phyloP scores from a whole-genome alignment of 2,888 invertebrate species.

The Xestia rhomboidea region DNA sequence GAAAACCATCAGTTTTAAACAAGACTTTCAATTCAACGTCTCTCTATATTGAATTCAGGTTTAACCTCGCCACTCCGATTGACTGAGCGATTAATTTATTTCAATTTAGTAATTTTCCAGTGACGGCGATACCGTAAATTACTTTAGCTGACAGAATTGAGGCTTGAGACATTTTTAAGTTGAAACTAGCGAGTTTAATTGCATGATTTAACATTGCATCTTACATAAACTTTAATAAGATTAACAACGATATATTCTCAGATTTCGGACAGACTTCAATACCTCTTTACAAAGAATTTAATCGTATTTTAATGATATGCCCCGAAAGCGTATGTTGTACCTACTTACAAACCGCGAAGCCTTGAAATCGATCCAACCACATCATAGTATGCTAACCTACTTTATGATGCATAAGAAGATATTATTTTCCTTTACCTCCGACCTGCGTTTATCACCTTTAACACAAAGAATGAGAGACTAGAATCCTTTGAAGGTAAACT shows the following conservation, averaged over 20 bases:
- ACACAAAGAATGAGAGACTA: slow-evolving; percentile 45
- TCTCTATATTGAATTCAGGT: slow-evolving; percentile 39
- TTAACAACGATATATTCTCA: neutral
- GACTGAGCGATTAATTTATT: slow-evolving; percentile 43
- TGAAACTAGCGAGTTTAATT: neutral
- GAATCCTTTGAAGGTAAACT: slow-evolving; percentile 38
- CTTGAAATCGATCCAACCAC: slow-evolving; percentile 88
- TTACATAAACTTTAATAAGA: slow-evolving; percentile 27
- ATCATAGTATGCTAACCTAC: slow-evolving; percentile 83
- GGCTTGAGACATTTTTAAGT: slow-evolving; percentile 20
- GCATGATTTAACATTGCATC: slow-evolving; percentile 1
- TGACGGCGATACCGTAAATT: slow-evolving; percentile 30
- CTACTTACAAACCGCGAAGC: slow-evolving; percentile 78
- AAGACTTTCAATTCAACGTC: slow-evolving; percentile 42
- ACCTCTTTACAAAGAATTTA: slow-evolving; percentile 24
- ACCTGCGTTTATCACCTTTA: slow-evolving; percentile 48
- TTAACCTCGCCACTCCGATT: slow-evolving; percentile 31
- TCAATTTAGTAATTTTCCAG: slow-evolving; percentile 47
- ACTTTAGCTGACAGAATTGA: slow-evolving; percentile 16
- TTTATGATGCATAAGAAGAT: slow-evolving; percentile 70
- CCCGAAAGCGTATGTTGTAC: slow-evolving; percentile 75
- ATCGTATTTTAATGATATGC: slow-evolving; percentile 64
- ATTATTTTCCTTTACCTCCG: slow-evolving; percentile 65
- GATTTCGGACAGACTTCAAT: neutral
- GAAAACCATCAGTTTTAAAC: slow-evolving; percentile 50